Conservation (phyloP, 1,140 invertebrate genomes). For the Adelges cooleyi region DNA sequence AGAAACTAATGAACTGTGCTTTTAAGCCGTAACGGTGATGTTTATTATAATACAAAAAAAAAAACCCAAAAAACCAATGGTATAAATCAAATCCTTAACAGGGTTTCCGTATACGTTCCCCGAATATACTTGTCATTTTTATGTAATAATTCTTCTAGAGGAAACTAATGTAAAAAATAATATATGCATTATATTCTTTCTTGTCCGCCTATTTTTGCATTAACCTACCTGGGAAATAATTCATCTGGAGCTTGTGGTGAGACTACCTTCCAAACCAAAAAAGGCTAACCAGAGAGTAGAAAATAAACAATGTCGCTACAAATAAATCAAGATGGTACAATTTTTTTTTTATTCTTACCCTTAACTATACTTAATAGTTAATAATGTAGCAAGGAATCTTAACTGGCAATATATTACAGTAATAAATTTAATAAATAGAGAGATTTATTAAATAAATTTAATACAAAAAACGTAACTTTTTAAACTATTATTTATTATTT, state of each 20-base stretch:
- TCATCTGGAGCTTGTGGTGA: not conserved
- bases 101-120: not conserved
- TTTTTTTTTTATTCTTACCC: not conserved
- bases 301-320: not conserved
- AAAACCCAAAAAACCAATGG: not conserved
- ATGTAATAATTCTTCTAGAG: constrained; percentile 6
- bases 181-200: not conserved
- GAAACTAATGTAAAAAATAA: not conserved
- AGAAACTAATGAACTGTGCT: no score
- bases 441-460: no score
- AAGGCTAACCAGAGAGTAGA: not conserved
- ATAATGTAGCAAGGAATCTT: no score
- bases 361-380: no score
- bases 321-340: not conserved
- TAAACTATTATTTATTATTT: no score
- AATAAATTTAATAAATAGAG: no score
- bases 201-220: not conserved
- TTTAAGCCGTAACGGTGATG: no score
- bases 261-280: not conserved
- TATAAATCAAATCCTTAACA: not conserved
- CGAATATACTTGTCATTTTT: constrained; percentile 13
- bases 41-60: not conserved
- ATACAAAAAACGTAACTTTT: no score
- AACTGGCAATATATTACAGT: no score
- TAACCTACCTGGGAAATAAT: not conserved